A percentile compares a stretch with the other conserved stretches of the same genome.
Conservation (phyloP, 2,113 vertebrate genomes). For the Morone chrysops region DNA sequence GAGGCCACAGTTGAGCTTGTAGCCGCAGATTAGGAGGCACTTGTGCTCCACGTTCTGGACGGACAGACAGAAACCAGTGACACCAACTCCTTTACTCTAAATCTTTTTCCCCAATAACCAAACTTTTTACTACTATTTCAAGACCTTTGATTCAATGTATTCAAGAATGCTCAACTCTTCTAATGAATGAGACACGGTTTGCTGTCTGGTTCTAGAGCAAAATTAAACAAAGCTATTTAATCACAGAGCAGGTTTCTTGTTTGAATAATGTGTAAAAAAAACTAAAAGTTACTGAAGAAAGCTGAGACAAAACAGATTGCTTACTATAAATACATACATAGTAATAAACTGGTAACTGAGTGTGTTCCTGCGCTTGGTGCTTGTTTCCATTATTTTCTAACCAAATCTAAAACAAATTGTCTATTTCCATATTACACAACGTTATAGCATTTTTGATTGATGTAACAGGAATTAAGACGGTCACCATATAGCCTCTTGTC, state of each 20-base stretch:
- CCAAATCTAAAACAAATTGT: too few species aligned
- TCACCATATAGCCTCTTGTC: too few species aligned
- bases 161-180: too few species aligned
- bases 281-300: not conserved
- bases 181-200: too few species aligned
- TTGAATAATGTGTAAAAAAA: not conserved
- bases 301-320: not conserved
- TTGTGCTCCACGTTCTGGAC: slow-evolving; percentile 91
- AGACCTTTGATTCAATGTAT: not conserved
- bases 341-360: not conserved
- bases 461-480: too few species aligned
- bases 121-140: not conserved
- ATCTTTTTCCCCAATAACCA: not conserved
- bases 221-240: not conserved
- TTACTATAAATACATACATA: not conserved
- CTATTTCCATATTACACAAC: too few species aligned
- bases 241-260: not conserved
- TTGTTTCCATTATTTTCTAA: not conserved
- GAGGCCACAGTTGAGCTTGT: slow-evolving; percentile 96
- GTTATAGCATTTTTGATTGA: too few species aligned
- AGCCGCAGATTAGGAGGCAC: slow-evolving; percentile 94
- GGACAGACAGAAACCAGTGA: slow-evolving; percentile 15
- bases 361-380: not conserved
- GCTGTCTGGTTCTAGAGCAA: not conserved
- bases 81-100: not conserved